These are phyloP conservation scores for Myzus persicae DNA, from an alignment of 1,140 invertebrate genomes.

Conservation along the genomic window DNA sequence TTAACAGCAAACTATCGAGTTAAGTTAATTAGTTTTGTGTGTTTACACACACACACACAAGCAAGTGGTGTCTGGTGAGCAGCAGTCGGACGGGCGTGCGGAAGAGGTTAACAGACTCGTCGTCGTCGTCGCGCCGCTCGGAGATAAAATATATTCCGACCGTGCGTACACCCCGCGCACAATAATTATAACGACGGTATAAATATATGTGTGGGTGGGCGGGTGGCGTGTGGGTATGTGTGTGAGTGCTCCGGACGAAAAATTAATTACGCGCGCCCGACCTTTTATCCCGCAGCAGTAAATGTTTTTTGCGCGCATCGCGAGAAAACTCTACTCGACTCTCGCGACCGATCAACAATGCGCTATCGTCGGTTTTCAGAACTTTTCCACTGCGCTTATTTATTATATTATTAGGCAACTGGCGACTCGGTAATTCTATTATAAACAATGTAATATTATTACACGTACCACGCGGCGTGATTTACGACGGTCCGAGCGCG, in stretches of 20 bases:
- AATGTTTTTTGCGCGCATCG: neutral
- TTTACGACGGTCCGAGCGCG: neutral
- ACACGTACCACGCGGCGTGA: neutral
- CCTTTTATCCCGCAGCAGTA: neutral
- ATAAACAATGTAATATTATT: constrained; percentile 8
- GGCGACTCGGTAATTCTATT: neutral
- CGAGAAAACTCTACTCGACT: neutral
- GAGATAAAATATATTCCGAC: constrained; percentile 17
- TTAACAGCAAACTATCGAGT: constrained; percentile 45
- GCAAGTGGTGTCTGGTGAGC: neutral
- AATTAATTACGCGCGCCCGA: neutral
- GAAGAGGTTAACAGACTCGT: neutral
- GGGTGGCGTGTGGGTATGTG: neutral
- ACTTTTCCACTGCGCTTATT: neutral
- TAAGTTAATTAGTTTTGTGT: constrained; percentile 45
- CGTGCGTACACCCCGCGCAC: neutral
- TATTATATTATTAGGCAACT: neutral
- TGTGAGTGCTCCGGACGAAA: neutral
- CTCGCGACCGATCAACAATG: neutral
- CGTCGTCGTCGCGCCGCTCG: neutral
- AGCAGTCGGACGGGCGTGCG: neutral
- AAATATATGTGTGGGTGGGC: neutral
- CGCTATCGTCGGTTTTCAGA: neutral
- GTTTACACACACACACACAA: neutral
- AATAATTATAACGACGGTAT: neutral